Conservation (phyloP, 2,888 invertebrate genomes). For the Mantis religiosa region DNA sequence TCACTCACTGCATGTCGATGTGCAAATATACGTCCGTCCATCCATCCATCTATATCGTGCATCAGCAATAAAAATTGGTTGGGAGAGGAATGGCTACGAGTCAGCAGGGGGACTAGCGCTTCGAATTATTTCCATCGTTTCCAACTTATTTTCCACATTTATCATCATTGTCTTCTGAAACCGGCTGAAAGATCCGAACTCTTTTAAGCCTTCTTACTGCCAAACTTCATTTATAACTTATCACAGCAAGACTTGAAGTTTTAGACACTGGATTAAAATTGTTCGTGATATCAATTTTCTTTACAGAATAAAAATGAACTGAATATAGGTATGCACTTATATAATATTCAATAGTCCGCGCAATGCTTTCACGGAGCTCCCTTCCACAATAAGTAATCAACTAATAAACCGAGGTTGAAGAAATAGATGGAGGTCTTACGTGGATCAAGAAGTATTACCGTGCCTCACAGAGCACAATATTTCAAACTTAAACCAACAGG, state of each 20-base stretch:
- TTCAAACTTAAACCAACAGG: too few species aligned
- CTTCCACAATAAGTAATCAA: too few species aligned
- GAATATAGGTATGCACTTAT: too few species aligned
- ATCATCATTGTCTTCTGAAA: neutral
- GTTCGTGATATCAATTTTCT: too few species aligned
- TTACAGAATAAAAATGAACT: too few species aligned
- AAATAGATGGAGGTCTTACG: too few species aligned
- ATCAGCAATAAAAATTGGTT: neutral
- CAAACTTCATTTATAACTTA: neutral
- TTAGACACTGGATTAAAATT: too few species aligned
- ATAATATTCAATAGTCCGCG: too few species aligned
- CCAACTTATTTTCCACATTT: neutral
- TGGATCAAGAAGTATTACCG: too few species aligned
- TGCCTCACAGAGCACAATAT: too few species aligned
- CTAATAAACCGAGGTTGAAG: too few species aligned
- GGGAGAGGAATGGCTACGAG: neutral
- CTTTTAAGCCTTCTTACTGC: neutral
- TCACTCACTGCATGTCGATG: neutral
- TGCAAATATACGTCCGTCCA: neutral
- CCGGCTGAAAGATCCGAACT: neutral
- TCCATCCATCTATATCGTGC: neutral
- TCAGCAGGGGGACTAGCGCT: neutral
- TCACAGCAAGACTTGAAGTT: neutral
- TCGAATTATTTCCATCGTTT: neutral
- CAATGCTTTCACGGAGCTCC: too few species aligned